A percentile compares a stretch with the other conserved stretches of the same genome.
These are phyloP conservation scores for Habrosyne pyritoides DNA, from an alignment of 2,888 invertebrate species.

Conservation along the genomic window DNA sequence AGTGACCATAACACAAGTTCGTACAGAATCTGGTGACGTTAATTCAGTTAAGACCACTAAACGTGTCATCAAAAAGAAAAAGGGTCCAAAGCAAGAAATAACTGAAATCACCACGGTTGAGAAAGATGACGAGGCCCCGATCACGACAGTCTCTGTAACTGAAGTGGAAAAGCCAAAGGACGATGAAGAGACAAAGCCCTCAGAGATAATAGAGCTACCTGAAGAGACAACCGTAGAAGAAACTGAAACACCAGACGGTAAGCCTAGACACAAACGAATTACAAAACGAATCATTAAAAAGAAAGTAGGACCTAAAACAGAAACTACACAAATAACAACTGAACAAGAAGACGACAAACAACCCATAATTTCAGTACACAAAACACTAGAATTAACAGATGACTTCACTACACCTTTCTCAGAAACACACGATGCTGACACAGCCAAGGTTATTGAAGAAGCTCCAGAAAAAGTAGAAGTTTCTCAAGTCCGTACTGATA, in stretches of 20 bases:
- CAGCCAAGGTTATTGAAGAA: constrained; percentile 32
- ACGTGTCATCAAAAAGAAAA: constrained; percentile 63
- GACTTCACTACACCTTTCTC: constrained; percentile 28
- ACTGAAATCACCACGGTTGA: constrained; percentile 74
- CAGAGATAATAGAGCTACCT: constrained; percentile 18
- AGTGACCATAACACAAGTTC: constrained; percentile 18
- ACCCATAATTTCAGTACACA: constrained; percentile 46
- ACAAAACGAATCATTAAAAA: constrained; percentile 34
- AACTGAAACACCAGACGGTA: constrained; percentile 27
- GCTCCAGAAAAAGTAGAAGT: constrained; percentile 35
- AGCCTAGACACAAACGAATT: constrained; percentile 34
- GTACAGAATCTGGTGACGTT: constrained; percentile 26
- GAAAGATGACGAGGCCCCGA: constrained; percentile 57
- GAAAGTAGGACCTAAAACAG: constrained; percentile 48
- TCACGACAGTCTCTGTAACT: constrained; percentile 48
- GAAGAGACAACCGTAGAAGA: constrained; percentile 22
- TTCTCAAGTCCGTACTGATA: constrained; percentile 33
- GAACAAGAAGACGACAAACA: constrained; percentile 40
- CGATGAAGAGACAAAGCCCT: constrained; percentile 8
- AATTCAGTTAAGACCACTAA: constrained; percentile 38
- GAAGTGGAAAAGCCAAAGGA: constrained; percentile 55
- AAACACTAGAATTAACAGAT: constrained; percentile 32
- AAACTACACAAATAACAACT: constrained; percentile 50
- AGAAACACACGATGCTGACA: constrained; percentile 19
- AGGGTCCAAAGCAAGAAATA: constrained; percentile 52